Evolutionary conservation across 2,888 invertebrate genomes (phyloP).

Genomic region (Xestia rhomboidea): DNA sequence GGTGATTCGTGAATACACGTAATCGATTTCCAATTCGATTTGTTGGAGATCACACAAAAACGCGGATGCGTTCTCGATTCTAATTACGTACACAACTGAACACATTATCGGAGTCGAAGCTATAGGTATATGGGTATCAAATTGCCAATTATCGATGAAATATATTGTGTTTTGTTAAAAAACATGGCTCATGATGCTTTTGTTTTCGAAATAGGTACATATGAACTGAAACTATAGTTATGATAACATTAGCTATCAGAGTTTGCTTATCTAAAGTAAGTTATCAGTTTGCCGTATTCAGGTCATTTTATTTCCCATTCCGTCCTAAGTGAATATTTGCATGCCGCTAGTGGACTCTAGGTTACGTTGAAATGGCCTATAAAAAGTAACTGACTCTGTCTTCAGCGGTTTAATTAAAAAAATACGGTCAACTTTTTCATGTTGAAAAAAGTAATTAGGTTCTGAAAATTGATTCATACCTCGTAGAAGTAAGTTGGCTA

Average conservation of each 20-base stretch:
- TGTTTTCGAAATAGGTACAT: slow-evolving; percentile 35
- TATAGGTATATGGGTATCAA: slow-evolving; percentile 10
- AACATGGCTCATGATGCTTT: slow-evolving; percentile 1
- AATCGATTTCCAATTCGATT: slow-evolving; percentile 49
- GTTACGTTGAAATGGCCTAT: slow-evolving; percentile 77
- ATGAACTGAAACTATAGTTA: slow-evolving; percentile 31
- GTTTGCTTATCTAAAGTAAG: slow-evolving; percentile 55
- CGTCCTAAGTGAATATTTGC: slow-evolving; percentile 87
- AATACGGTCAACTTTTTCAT: slow-evolving; percentile 70
- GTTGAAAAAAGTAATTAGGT: slow-evolving; percentile 58
- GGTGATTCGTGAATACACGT: slow-evolving; percentile 30
- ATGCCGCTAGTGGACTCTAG: slow-evolving; percentile 81
- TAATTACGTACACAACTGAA: slow-evolving; percentile 45
- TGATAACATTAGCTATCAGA: neutral
- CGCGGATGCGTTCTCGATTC: slow-evolving; percentile 38
- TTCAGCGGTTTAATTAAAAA: slow-evolving; percentile 81
- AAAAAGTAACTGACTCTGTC: slow-evolving; percentile 81
- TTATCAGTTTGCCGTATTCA: slow-evolving; percentile 72
- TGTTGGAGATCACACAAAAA: slow-evolving; percentile 41
- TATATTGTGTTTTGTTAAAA: neutral
- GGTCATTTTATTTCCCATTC: slow-evolving; percentile 78
- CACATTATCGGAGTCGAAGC: slow-evolving; percentile 25
- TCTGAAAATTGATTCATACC: slow-evolving; percentile 52
- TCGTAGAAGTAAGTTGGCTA: slow-evolving; percentile 31
- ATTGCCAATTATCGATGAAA: slow-evolving; percentile 16